A percentile compares a stretch with the other conserved stretches of the same genome.
Conservation (phyloP, 2,888 invertebrate species). For the Smittia sp. region DNA sequence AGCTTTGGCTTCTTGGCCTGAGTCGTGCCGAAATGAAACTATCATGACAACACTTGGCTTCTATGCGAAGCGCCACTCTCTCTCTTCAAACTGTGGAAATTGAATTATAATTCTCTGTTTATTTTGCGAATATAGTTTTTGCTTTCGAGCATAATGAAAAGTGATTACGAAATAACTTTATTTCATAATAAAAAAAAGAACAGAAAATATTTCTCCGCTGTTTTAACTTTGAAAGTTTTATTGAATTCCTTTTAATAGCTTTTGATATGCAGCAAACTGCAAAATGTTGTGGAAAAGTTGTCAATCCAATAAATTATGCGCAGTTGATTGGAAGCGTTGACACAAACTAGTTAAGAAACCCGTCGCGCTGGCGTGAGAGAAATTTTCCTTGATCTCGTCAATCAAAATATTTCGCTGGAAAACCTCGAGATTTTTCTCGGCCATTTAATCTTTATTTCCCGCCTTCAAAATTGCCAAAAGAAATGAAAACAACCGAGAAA, state of each 20-base stretch:
- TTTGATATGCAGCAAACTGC: background rate
- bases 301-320: too few relatives aligned
- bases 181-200: background rate
- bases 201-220: background rate
- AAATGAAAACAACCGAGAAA: background rate
- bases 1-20: background rate
- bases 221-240: background rate
- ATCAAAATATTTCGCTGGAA: background rate
- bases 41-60: slow-evolving; percentile 11
- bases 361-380: background rate
- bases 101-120: slow-evolving; percentile 37
- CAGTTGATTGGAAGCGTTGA: too few relatives aligned
- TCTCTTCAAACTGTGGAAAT: slow-evolving; percentile 2
- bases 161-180: slow-evolving; percentile 31
- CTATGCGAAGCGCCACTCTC: background rate
- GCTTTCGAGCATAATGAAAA: slow-evolving; percentile 24
- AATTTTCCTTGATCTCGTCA: background rate
- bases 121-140: slow-evolving; percentile 26
- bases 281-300: too few relatives aligned
- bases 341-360: background rate
- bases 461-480: background rate
- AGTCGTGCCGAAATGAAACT: background rate
- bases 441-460: background rate
- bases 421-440: background rate
- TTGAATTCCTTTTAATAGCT: slow-evolving; percentile 2